A percentile compares a stretch with the other conserved stretches of the same genome.
phyloP scores from a whole-genome alignment of 2,797 vertebrate species.

The Meda fulgida region DNA sequence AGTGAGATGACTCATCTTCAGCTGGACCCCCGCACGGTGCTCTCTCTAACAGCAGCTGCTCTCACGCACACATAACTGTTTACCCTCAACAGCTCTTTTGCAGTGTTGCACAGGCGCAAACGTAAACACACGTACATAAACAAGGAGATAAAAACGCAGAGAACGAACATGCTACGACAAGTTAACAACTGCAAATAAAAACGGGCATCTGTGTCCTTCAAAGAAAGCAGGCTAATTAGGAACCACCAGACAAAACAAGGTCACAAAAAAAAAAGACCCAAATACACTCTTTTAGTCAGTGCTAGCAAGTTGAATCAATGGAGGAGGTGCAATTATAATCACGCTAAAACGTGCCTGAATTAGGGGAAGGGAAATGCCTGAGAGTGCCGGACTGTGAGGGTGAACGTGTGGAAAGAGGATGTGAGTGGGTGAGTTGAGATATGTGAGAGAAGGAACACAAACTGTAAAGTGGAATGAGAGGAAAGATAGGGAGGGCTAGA shows the following conservation, averaged over 20 bases:
- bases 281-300: constrained; percentile 15
- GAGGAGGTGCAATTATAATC: constrained; percentile 29
- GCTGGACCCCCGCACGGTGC: constrained; percentile 53
- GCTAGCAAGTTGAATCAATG: constrained; percentile 32
- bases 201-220: neutral
- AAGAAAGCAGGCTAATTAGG: constrained; percentile 12
- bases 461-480: constrained; percentile 14
- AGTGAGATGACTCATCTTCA: constrained; percentile 68
- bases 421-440: constrained; percentile 42
- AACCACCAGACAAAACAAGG: constrained; percentile 32
- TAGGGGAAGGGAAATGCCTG: constrained; percentile 43
- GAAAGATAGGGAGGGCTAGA: neutral
- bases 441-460: constrained; percentile 33
- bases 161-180: constrained; percentile 30
- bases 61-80: constrained; percentile 51
- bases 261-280: neutral
- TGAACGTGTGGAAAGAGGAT: constrained; percentile 40
- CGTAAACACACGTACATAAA: constrained; percentile 38
- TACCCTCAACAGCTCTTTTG: constrained; percentile 52
- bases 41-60: constrained; percentile 26
- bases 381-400: constrained; percentile 18
- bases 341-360: constrained; percentile 33
- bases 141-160: neutral
- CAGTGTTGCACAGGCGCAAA: constrained; percentile 34
- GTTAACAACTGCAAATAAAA: constrained; percentile 37